Base-by-base conservation (phyloP, 2,113 vertebrate genomes). In the Seriola aureovittata region DNA sequence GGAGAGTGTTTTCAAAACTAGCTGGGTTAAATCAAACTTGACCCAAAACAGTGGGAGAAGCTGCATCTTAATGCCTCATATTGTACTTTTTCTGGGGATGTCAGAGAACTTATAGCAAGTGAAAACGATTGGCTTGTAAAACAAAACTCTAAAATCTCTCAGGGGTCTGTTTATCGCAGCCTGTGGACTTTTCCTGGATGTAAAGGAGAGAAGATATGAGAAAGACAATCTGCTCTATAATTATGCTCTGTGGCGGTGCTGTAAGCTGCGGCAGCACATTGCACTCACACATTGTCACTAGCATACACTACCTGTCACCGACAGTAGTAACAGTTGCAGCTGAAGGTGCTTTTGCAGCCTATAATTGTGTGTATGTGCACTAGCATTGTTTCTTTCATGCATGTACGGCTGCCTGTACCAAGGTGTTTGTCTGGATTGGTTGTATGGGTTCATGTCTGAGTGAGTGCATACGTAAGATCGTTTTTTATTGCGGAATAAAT, bases 11-110 rank as follows among this genome's bases (percentile, higher is more conserved):
- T 72, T 78, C 10, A 58, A 38, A 72, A 78, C 34, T 12, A 71
- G 34, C 11, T 25, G 38, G 71, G 75, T 87, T 73, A 81, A 90
- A 76, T 82, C 82, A 68, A 71, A 83, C 69, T 79, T 80, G 82
- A 88, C 88, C 74, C 63, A 42, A 60, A 87, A 81, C 66, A 73
- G 72, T 8, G 13, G 50, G 69, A 29, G 36, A 54, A 25, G 23
- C 55, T 38, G 36, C 73, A 76, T 81, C 73, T 25, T 16, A 78
- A 57, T 14, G 48, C 36, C 36, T 72, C 4, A 14, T 34, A 50
- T 38, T 68, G 32, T 65, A 58, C 9, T 59, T 66, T 68, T 60
- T 36, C n/a, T 42, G 17, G 12, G 36, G 36, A 55, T 60, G 21
- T 70, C 58, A 69, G 70, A 58, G 17, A 78, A 64, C 46, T 54